Evolutionary conservation across 2,113 vertebrate genomes (phyloP), one percentile per base, ranked within the genome.

Genomic region (Haemorhous mexicanus): DNA sequence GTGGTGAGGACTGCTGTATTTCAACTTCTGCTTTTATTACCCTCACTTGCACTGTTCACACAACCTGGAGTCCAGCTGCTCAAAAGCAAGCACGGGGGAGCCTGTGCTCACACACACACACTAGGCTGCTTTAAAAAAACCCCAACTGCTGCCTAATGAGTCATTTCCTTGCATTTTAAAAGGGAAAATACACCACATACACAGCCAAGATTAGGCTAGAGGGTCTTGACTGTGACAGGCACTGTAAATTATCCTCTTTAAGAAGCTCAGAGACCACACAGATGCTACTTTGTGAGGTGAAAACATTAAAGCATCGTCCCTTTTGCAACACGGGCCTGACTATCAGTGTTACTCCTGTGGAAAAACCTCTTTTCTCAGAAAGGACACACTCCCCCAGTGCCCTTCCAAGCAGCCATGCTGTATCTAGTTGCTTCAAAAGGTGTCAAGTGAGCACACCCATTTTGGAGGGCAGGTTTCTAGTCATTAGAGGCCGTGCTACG

Each of bases 141-240:
- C 1, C 7, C 32, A 69, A 5, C 84, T 52, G 15, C 67, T 84
- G 69, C 66, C 35, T 92, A 62, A 72, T 64, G 78, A 93, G 53
- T 91, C 15, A 90, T 94, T 95, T 96, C 78, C 78, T 91, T 79
- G 58, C 20, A 61, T 89, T 95, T 94, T 17, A 28, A 85, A 85
- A 39, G n/a, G 62, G 44, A 87, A 93, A 93, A 64, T 37, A 68
- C 37, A 53, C 30, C 46, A 62, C 33, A 49, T 53, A 56, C n/a
- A 56, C 30, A 59, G 30, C 39, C 37, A 79, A 55, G 67, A 77
- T 88, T 62, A 92, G 59, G 39, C 63, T 83, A 58, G 59, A 83
- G 46, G 14, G 50, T 46, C 77, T 77, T 85, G 63, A 80, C 72
- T 67, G 79, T 86, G 72, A 80, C 82, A 90, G 37, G 33, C 17